These are phyloP conservation scores for Sitodiplosis mosellana DNA, from an alignment of 1,140 invertebrate genomes.

Conservation along the genomic window DNA sequence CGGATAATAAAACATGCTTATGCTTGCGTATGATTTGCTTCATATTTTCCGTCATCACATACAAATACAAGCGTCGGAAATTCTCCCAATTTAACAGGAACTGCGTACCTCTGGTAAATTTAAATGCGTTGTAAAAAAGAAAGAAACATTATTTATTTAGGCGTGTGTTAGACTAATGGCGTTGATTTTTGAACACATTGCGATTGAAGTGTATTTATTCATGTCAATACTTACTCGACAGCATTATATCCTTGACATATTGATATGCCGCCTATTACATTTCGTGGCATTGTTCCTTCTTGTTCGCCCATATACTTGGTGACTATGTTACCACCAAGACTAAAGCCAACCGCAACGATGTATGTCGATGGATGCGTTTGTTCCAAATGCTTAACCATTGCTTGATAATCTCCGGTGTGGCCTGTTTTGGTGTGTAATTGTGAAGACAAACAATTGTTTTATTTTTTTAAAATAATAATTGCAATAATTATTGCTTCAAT, in stretches of 20 bases:
- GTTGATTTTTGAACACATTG: neutral
- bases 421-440: slow-evolving; percentile 31
- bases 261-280: slow-evolving; percentile 71
- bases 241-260: slow-evolving; percentile 86
- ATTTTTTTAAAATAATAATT: too few relatives aligned
- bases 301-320: slow-evolving; percentile 75
- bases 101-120: slow-evolving; percentile 46
- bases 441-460: slow-evolving; percentile 3
- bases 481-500: too few relatives aligned
- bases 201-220: neutral
- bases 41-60: slow-evolving; percentile 81
- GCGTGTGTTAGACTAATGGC: neutral
- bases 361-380: slow-evolving; percentile 53
- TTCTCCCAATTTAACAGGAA: slow-evolving; percentile 70
- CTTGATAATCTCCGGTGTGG: slow-evolving; percentile 65
- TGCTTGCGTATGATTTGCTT: slow-evolving; percentile 67
- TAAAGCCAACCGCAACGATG: slow-evolving; percentile 73
- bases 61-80: slow-evolving; percentile 73
- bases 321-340: slow-evolving; percentile 74
- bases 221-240: slow-evolving; percentile 61
- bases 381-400: slow-evolving; percentile 55
- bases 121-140: too few relatives aligned
- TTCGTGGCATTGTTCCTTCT: slow-evolving; percentile 34
- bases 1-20: slow-evolving; percentile 51
- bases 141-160: neutral